A percentile compares a stretch with the other conserved stretches of the same genome.
Conservation (phyloP, 2,888 invertebrate genomes). For the Stomorhina lunata region DNA sequence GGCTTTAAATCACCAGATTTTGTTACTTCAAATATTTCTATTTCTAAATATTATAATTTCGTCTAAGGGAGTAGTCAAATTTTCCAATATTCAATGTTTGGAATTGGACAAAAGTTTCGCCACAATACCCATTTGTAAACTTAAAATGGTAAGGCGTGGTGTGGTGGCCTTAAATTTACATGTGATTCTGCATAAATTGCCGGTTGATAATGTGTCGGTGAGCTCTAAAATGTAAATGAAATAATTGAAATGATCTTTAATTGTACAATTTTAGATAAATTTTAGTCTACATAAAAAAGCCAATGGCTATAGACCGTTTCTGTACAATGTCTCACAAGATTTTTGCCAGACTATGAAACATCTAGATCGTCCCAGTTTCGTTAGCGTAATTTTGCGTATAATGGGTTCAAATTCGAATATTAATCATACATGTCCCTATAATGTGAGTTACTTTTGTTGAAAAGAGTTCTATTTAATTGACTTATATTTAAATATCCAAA, state of each 20-base stretch:
- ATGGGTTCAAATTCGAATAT: not conserved
- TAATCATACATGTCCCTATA: conserved; percentile 41
- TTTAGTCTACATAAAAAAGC: not conserved
- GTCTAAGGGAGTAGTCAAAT: too few relatives aligned
- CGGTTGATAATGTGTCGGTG: conserved; percentile 28
- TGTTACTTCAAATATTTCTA: too few relatives aligned
- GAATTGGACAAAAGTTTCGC: conserved; percentile 10
- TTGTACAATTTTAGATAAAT: not conserved
- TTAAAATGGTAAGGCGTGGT: not conserved
- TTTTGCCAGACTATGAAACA: conserved; percentile 5
- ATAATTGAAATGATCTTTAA: too few relatives aligned
- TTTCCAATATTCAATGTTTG: conserved; percentile 25
- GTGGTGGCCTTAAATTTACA: not conserved
- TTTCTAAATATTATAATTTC: too few relatives aligned
- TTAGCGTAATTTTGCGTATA: not conserved
- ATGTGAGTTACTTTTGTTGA: conserved; percentile 25
- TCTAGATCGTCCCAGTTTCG: not conserved
- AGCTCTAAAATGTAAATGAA: too few relatives aligned
- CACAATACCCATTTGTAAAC: not conserved
- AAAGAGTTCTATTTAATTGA: too few relatives aligned
- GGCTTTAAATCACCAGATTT: too few relatives aligned
- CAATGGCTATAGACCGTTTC: conserved; percentile 15
- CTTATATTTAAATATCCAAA: too few relatives aligned
- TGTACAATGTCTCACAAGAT: conserved; percentile 23
- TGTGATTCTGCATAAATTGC: not conserved